Evolutionary conservation across 2,888 invertebrate species (phyloP).

Genomic region (Sphaeridia pumilis): DNA sequence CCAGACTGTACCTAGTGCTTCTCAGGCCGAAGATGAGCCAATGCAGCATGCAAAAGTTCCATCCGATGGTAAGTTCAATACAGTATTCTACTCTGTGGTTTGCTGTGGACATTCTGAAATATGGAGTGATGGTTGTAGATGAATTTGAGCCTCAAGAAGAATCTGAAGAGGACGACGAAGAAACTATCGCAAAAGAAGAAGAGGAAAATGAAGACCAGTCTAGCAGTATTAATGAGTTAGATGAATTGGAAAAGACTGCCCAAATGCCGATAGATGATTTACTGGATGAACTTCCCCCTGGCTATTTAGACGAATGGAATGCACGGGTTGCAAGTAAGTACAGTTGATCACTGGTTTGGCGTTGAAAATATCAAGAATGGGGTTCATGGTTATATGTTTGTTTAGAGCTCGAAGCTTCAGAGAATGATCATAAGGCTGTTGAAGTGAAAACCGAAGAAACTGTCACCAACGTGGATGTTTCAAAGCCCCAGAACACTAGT

Average conservation of each 20-base stretch:
- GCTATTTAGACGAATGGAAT: constrained; percentile 49
- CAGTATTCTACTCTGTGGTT: not conserved
- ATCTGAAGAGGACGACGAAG: constrained; percentile 72
- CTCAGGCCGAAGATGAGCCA: not conserved
- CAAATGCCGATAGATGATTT: constrained; percentile 72
- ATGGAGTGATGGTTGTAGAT: constrained; percentile 43
- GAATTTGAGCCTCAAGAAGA: constrained; percentile 74
- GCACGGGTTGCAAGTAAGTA: constrained; percentile 5
- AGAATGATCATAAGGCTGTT: not conserved
- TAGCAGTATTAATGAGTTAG: constrained; percentile 8
- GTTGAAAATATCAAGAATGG: no score
- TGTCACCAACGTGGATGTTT: not conserved
- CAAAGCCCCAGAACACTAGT: not conserved
- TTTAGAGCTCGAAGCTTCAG: no score
- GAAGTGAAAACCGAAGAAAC: not conserved
- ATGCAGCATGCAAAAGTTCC: not conserved
- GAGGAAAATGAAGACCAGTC: constrained; percentile 64
- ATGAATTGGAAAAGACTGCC: constrained; percentile 7
- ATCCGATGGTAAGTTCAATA: not conserved
- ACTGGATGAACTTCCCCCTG: constrained; percentile 63
- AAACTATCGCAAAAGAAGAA: constrained; percentile 74
- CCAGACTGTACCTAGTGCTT: not conserved
- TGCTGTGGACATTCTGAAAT: not conserved
- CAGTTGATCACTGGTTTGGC: no score
- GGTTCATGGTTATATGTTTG: no score